Base-by-base conservation (phyloP, 2,797 vertebrate species). In the Sphenodon punctatus region DNA sequence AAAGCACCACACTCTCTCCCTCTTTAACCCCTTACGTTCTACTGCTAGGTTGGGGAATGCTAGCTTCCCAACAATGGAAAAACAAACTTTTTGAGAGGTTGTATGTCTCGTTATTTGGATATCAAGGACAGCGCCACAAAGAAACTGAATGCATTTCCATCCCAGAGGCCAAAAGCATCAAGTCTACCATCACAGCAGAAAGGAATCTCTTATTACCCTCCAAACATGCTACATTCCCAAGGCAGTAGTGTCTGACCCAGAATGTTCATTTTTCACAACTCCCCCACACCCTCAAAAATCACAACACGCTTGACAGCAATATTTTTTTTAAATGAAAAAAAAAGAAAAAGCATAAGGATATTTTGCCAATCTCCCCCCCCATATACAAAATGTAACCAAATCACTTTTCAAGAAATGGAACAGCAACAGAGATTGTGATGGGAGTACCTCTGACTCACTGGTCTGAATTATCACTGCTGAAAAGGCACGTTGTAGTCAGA, bases 11-110 rank as follows among this genome's bases (percentile, higher is more conserved):
- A 86, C 80, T 76, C 16, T 51, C 60, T 32, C 78, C 77, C n/a
- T 60, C 77, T 72, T 91, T 88, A 93, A 91, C 80, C 71, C 84
- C 90, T 38, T 81, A 11, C n/a, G 70, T 92, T 67, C 63, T 0
- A 16, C 66, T 78, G 87, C 19, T 41, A 84, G 67, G 69, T 49
- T 43, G 55, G 42, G 38, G 77, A 84, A 19, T 63, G 38, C 71
- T 70, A 75, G 10, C 78, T 73, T 60, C 8, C 9, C 55, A 42
- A 27, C 34, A 22, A 58, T 39, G 55, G 61, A 56, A 34, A 74
- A 59, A 42, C 46, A 60, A 5, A 38, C 0, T 0, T n/a, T 19
- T 39, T 25, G 23, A 32, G 41, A 11, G 17, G 2, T 3, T 2
- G 8, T 20, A 8, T 17, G 20, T 13, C 25, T 60, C 8, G 1